Evolutionary conservation across 2,797 vertebrate species (phyloP).

Genomic region (Notamacropus eugenii): DNA sequence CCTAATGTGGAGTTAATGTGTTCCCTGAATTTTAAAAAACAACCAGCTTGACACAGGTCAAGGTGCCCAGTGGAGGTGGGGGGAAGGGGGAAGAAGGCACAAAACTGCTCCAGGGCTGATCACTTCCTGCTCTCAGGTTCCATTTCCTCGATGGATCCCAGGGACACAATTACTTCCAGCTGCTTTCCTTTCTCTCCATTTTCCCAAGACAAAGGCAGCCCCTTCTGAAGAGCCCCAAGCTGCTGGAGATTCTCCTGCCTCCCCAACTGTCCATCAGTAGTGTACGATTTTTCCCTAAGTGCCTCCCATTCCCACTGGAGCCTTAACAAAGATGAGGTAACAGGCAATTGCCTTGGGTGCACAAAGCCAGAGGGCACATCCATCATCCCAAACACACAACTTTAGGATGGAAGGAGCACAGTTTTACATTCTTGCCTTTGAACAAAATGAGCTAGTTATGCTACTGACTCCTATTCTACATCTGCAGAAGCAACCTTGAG

Average conservation of each 20-base stretch:
- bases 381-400: not conserved
- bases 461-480: not conserved
- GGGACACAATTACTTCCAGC: not conserved
- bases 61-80: conserved; percentile 9
- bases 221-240: not conserved
- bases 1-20: conserved; percentile 27
- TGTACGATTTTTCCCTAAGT: not conserved
- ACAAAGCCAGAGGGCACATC: not conserved
- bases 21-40: conserved; percentile 38
- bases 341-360: not conserved
- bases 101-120: conserved; percentile 3
- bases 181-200: not conserved
- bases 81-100: conserved; percentile 39
- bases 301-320: not conserved
- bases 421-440: not conserved
- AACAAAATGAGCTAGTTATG: not conserved
- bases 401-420: not conserved
- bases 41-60: conserved; percentile 39
- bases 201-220: conserved; percentile 23
- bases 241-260: not conserved
- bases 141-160: conserved; percentile 43
- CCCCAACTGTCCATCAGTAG: not conserved
- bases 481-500: not conserved
- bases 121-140: not conserved
- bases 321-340: not conserved